phyloP scores from a whole-genome alignment of 2,888 invertebrate species.

The Lasius platythorax region DNA sequence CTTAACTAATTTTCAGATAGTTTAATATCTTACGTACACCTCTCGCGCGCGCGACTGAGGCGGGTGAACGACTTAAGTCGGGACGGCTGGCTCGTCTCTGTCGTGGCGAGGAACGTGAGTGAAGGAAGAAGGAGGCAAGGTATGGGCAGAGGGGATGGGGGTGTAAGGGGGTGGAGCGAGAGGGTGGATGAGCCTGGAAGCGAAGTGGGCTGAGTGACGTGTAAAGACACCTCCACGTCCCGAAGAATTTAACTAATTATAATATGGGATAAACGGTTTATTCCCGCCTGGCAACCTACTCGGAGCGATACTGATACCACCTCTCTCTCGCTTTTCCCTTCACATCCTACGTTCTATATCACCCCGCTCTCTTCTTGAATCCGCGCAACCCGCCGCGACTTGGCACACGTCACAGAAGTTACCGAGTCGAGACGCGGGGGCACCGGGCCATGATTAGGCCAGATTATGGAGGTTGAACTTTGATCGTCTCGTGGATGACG shows the following conservation, averaged over 20 bases:
- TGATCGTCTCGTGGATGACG: slow-evolving; percentile 74
- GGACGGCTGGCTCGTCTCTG: slow-evolving; percentile 80
- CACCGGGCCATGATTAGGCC: slow-evolving; percentile 78
- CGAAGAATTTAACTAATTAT: slow-evolving; percentile 86
- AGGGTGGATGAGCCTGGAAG: slow-evolving; percentile 83
- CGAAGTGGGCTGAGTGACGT: slow-evolving; percentile 85
- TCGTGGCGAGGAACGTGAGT: slow-evolving; percentile 66
- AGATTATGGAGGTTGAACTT: slow-evolving; percentile 79
- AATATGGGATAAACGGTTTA: slow-evolving; percentile 85
- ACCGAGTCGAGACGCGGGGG: slow-evolving; percentile 76
- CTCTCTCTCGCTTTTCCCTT: slow-evolving; percentile 65
- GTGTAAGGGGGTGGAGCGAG: slow-evolving; percentile 58
- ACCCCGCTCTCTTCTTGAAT: slow-evolving; percentile 64
- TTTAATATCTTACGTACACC: slow-evolving; percentile 84
- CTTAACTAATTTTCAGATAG: slow-evolving; percentile 85
- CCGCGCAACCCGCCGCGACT: slow-evolving; percentile 76
- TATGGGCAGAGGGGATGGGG: slow-evolving; percentile 62
- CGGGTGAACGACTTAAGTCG: slow-evolving; percentile 84
- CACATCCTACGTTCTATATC: slow-evolving; percentile 57
- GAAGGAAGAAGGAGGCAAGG: slow-evolving; percentile 59
- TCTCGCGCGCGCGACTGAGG: slow-evolving; percentile 72
- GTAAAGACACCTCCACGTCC: slow-evolving; percentile 85
- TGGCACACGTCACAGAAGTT: slow-evolving; percentile 84
- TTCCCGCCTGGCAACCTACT: slow-evolving; percentile 83
- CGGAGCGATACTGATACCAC: slow-evolving; percentile 82